Percentiles rank a stretch among this genome's conserved stretches.
Evolutionary conservation across 2,797 vertebrate species (phyloP).

Genomic region (Bryconaethiops microstoma): DNA sequence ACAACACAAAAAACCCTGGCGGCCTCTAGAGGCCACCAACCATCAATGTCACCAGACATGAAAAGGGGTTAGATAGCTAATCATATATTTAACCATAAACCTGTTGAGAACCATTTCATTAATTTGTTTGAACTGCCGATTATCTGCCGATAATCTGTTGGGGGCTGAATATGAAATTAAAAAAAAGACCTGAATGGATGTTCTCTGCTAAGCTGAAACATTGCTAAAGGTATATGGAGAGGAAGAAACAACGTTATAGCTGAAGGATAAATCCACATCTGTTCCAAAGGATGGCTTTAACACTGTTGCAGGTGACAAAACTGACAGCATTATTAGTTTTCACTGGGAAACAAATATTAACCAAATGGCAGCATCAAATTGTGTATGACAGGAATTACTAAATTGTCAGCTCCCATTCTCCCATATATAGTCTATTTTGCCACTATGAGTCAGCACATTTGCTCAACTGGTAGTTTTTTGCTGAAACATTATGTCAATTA

Average conservation of each 20-base stretch:
- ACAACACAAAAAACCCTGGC: too few species aligned
- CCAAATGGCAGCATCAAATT: not conserved
- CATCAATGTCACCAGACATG: too few species aligned
- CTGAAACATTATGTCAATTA: too few species aligned
- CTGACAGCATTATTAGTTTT: conserved; percentile 4
- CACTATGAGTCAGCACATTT: conserved; percentile 1
- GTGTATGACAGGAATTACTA: not conserved
- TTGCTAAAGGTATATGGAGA: conserved; percentile 1
- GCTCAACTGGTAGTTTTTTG: not conserved
- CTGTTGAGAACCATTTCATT: too few species aligned
- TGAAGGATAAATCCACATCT: conserved; percentile 24
- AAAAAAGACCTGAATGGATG: not conserved
- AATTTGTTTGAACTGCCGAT: too few species aligned
- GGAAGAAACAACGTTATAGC: conserved; percentile 17
- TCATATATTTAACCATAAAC: too few species aligned
- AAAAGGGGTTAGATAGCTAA: too few species aligned
- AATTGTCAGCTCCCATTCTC: not conserved
- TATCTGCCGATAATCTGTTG: too few species aligned
- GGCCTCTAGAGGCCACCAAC: too few species aligned
- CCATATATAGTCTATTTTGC: not conserved
- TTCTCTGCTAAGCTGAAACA: conserved; percentile 21
- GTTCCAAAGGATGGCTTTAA: not conserved
- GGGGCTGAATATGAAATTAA: too few species aligned
- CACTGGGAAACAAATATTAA: too few species aligned
- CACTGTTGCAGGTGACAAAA: not conserved